Conservation (phyloP, 2,888 invertebrate species). For the Pecten maximus region DNA sequence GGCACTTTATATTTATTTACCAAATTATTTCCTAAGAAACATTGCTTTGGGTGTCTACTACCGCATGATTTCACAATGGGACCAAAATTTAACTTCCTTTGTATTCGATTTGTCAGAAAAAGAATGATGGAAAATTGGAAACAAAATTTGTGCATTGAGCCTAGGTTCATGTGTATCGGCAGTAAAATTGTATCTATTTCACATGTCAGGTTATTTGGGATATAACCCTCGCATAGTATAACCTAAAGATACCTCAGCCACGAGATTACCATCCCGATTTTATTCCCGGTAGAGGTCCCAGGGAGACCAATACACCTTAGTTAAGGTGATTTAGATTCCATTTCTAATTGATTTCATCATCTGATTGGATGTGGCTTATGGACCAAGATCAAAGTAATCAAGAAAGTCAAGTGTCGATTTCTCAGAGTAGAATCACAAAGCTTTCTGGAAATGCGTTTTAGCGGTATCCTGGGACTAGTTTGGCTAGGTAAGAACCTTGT, state of each 20-base stretch:
- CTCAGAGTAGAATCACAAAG: not conserved
- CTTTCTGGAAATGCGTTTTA: conserved; percentile 20
- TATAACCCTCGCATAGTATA: not conserved
- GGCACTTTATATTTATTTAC: conserved; percentile 13
- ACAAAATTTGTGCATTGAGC: not conserved
- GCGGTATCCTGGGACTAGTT: not conserved
- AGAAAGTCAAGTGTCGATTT: conserved; percentile 8
- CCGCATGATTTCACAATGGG: not conserved
- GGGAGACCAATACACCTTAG: not conserved
- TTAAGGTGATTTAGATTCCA: not conserved
- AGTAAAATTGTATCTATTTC: not conserved
- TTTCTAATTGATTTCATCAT: conserved; percentile 26
- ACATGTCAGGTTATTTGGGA: not conserved
- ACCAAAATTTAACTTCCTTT: not conserved
- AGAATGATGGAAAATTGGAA: not conserved
- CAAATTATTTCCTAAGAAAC: not conserved
- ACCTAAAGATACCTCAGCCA: not conserved
- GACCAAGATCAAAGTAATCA: conserved; percentile 27
- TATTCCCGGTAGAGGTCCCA: not conserved
- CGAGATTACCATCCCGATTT: not conserved
- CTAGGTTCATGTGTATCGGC: not conserved
- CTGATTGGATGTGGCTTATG: conserved; percentile 25
- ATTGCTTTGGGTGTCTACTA: conserved; percentile 4
- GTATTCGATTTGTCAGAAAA: not conserved
- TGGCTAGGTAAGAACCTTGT: not conserved